Evolutionary conservation across 2,888 invertebrate species (phyloP).

Genomic region (Calameuta pallipes): DNA sequence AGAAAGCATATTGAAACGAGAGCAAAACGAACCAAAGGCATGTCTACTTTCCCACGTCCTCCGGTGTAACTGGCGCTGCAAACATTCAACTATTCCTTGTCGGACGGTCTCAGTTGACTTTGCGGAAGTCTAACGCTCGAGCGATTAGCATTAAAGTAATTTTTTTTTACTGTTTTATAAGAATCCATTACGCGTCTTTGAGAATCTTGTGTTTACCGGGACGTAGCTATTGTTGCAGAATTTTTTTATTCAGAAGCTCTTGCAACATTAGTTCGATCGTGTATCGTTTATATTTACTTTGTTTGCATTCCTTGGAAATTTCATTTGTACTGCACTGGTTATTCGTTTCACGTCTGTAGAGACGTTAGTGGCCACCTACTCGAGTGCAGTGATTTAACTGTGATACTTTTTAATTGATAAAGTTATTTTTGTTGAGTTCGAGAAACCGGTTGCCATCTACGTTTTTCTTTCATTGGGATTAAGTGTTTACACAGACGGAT

Average conservation of each 20-base stretch:
- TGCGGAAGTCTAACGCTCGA: not conserved
- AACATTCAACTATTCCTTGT: not conserved
- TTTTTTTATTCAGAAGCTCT: not conserved
- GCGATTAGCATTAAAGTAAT: not conserved
- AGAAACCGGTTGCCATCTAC: not conserved
- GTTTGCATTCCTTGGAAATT: not conserved
- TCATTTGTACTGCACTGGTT: not conserved
- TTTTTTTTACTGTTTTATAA: not conserved
- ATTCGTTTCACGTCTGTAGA: not conserved
- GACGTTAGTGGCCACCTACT: not conserved
- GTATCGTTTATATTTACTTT: not conserved
- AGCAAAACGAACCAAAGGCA: constrained; percentile 22
- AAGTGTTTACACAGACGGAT: not conserved
- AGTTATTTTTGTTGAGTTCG: not conserved
- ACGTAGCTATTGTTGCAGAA: not conserved
- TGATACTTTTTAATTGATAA: not conserved
- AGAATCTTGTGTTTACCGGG: not conserved
- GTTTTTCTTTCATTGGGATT: not conserved
- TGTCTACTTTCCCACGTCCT: constrained; percentile 31
- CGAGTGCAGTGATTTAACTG: not conserved
- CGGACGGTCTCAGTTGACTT: not conserved
- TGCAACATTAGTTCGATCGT: not conserved
- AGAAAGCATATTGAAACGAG: constrained; percentile 18
- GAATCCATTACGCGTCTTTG: not conserved
- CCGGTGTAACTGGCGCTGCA: not conserved